Percentiles rank a stretch among this genome's conserved stretches.
Evolutionary conservation across 1,140 invertebrate species (phyloP).

Genomic region (Asbolus verrucosus): DNA sequence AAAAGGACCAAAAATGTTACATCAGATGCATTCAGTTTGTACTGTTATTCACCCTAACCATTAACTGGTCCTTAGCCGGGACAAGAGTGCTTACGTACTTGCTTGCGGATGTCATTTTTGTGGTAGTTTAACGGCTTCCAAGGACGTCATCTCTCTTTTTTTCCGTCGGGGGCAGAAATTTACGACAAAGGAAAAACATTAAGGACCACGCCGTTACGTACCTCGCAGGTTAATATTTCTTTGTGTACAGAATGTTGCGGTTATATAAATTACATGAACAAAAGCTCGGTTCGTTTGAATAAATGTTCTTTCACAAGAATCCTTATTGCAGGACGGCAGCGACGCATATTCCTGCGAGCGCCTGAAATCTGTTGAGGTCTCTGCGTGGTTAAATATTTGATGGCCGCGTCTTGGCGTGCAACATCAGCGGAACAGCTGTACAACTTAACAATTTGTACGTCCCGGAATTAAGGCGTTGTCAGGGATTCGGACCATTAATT

Average conservation of each 20-base stretch:
- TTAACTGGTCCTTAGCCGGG: neutral
- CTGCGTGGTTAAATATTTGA: conserved; percentile 28
- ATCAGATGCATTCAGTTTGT: conserved; percentile 4
- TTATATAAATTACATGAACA: conserved; percentile 9
- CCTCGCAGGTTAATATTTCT: conserved; percentile 23
- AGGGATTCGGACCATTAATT: conserved; percentile 13
- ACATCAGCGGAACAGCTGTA: conserved; percentile 20
- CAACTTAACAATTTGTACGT: conserved; percentile 30
- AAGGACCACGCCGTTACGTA: neutral
- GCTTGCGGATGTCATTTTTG: conserved; percentile 28
- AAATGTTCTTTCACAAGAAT: neutral
- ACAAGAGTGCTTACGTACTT: conserved; percentile 23
- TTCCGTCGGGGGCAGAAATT: neutral
- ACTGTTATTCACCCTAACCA: neutral
- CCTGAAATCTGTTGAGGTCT: conserved; percentile 1
- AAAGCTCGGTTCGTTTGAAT: conserved; percentile 7
- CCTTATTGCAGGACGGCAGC: neutral
- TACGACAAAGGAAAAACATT: conserved; percentile 20
- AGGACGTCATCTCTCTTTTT: conserved; percentile 1
- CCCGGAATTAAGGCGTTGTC: conserved; percentile 33
- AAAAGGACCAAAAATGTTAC: too few relatives aligned
- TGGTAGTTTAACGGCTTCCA: conserved; percentile 16
- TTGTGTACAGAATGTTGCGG: conserved; percentile 5
- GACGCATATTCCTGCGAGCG: neutral
- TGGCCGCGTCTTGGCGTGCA: conserved; percentile 23